Evolutionary conservation across 2,888 invertebrate genomes (phyloP), one percentile per base, ranked within the genome.

Genomic region (Flexamia atlantica): DNA sequence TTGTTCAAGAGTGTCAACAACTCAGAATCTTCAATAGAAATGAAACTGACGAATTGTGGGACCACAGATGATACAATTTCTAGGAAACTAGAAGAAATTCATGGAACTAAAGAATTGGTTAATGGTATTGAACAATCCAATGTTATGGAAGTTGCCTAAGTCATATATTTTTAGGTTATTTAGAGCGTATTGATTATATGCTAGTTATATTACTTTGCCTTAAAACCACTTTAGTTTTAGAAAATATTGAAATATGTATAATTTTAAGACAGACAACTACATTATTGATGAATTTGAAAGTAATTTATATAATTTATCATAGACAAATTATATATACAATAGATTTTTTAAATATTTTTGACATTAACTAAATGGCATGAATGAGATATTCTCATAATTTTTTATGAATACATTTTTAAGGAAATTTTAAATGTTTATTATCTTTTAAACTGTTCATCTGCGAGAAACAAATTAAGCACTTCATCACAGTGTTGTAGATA

Each of bases 221-320:
- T 76, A 76, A 70, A 76, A 72, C 72, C 64, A 72, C 25, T 32
- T 46, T 76, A 76, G 76, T 76, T 76, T 46, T 76, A 76, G 25
- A 28, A 23, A 40, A 3, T 50, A 28, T 40, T 2, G 10, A 53
- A 10, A 53, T 53, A 76, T 76, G n/a, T 76, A 17, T 46, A 46
- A 76, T 23, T 76, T 76, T 76, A 28, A 28, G 50, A 4, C 28
- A n/a, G 46, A 46, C 20, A 50, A 76, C 50, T 76, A 20, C 25
- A 76, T 36, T 76, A 23, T 25, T 46, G 76, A n/a, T 76, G 5
- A 10, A 76, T 14, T 50, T 23, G 9, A 30, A 72, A 40, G n/a
- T 72, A 72, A 70, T 42, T 76, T 76, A 76, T 46, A 50, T 46
- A 76, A 76, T 46, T 76, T 46, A 46, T 46, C 14, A 23, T 14